Conservation (phyloP, 2,113 vertebrate genomes). For the Neolamprologus hecqui region DNA sequence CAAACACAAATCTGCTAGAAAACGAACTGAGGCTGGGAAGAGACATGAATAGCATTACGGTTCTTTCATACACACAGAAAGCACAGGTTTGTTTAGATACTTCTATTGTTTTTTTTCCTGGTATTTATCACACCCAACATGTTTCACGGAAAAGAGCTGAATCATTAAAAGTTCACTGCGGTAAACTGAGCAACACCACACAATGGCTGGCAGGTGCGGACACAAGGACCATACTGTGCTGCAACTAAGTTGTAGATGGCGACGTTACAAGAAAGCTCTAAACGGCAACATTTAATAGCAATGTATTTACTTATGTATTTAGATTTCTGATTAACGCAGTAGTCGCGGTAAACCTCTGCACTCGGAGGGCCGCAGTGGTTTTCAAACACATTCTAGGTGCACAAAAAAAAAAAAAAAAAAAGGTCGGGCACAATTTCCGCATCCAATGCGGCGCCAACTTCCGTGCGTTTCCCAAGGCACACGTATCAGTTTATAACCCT, state of each 20-base stretch:
- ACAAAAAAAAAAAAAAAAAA: neutral
- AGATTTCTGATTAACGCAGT: neutral
- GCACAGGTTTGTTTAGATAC: conserved; percentile 43
- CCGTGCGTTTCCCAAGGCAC: neutral
- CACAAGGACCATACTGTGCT: neutral
- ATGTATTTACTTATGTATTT: accelerated
- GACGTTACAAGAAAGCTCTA: neutral
- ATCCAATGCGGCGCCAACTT: conserved; percentile 12
- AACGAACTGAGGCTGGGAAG: conserved; percentile 28
- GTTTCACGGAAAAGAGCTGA: conserved; percentile 67
- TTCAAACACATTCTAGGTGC: neutral
- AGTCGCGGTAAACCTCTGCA: neutral
- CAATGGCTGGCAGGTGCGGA: conserved; percentile 28
- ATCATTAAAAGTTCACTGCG: conserved; percentile 71
- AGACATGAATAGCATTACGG: conserved; percentile 54
- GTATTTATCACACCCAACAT: conserved; percentile 9
- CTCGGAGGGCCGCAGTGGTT: conserved; percentile 21
- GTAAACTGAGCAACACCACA: conserved; percentile 35
- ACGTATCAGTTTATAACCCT: neutral
- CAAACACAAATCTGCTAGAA: conserved; percentile 60
- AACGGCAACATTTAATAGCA: neutral
- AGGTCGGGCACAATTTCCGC: conserved; percentile 38
- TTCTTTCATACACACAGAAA: conserved; percentile 27
- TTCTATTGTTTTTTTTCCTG: conserved; percentile 34
- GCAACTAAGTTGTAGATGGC: neutral